These are phyloP conservation scores for Vicugna pacos DNA, from an alignment of 2,113 vertebrate genomes.

Conservation along the genomic window DNA sequence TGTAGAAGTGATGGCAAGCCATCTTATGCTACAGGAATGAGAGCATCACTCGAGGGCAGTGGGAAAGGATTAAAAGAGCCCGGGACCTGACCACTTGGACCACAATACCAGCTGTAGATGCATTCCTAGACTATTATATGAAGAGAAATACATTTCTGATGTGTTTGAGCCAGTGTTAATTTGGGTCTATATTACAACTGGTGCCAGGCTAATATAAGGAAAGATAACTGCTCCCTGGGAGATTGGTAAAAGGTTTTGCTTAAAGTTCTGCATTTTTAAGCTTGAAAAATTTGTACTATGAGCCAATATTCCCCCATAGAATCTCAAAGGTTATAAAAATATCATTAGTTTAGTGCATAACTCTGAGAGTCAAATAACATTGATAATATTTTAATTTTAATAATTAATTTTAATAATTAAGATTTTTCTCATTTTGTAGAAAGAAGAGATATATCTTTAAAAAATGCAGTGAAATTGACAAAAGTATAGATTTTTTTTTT, in stretches of 20 bases:
- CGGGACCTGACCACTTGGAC: not conserved
- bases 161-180: not conserved
- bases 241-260: not conserved
- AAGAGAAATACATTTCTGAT: not conserved
- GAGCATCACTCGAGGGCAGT: not conserved
- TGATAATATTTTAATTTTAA: not conserved
- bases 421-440: not conserved
- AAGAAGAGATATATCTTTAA: not conserved
- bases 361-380: not conserved
- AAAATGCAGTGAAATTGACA: constrained; percentile 45
- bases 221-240: not conserved
- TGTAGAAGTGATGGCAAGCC: not conserved
- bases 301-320: not conserved
- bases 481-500: not conserved
- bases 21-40: not conserved
- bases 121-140: not conserved
- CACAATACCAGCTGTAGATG: not conserved
- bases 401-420: too few species aligned
- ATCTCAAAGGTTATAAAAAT: constrained; percentile 53
- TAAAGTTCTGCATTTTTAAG: constrained; percentile 50
- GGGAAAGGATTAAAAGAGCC: not conserved
- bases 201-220: not conserved
- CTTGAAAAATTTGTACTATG: constrained; percentile 12
- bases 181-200: not conserved
- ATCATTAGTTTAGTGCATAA: constrained; percentile 31